Base-by-base conservation (phyloP, 2,888 invertebrate species). In the Drosophila falleni region DNA sequence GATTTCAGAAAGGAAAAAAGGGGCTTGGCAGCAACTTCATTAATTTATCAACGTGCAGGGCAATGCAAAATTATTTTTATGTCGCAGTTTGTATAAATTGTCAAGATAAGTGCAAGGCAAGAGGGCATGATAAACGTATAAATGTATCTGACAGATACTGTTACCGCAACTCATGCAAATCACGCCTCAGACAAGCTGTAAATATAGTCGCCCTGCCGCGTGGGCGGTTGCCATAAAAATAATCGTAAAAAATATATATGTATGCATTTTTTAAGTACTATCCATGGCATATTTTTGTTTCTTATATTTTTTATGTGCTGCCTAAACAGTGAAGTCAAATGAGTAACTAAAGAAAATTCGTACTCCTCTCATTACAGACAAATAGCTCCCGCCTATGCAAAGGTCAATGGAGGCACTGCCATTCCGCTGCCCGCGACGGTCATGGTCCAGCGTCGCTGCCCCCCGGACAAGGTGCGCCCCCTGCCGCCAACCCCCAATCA, bases 351-450 rank as follows among this genome's bases (percentile, higher is more conserved):
- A 42, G 41, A 42, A 44, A 23, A 23, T 16, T 9, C 23, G 44
- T n/a, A 73, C 46, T 93, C 86, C 79, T 13, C 42, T 66, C 42
- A 39, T 93, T 93, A 65, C 94, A 96, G 96, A 93, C 95, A 96
- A 93, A 94, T 95, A 92, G 94, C 94, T 83, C 94, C 95, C 90
- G 94, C 95, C 89, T 94, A 94, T 78, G 93, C 93, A 51, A 94
- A 94, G 89, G 93, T 93, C 80, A 93, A 94, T 87, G 93, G 93
- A 71, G 95, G 95, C 89, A 96, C 96, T 79, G 96, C 96, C 89
- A 97, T 97, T 89, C 97, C 97, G 62, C 92, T 96, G 87, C 97
- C 97, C 46, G 96, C 96, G 68, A 96, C 96, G 33, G 96, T 96
- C 74, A 94, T 96, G 85, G 96, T 96, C 55, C 95, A 95, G 74